Base-by-base conservation (phyloP, 2,888 invertebrate species). In the Cryptus viduatorius region DNA sequence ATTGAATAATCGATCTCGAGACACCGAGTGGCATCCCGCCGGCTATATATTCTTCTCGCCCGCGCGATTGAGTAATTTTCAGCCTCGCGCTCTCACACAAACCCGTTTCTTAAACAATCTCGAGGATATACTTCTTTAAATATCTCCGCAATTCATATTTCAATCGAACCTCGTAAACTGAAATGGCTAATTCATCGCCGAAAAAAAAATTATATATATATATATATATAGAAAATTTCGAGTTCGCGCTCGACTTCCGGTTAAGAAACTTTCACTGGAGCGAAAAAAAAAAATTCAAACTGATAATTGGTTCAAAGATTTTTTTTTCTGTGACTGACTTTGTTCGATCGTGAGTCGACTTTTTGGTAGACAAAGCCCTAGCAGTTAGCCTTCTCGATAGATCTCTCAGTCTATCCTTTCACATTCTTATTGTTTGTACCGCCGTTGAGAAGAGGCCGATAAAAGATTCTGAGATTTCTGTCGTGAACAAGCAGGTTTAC, bases 1-100 rank as follows among this genome's bases (percentile, higher is more conserved):
- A 73, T 73, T 73, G 73, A 73, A 73, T 73, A 73, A 73, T 59
- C 73, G 61, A 73, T 73, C 73, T 59, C 14, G 44, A 31, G 24
- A 56, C 56, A 56, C 10, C 56, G 59, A 59, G 61, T 59, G 59
- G 72, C 72, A 56, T 72, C 59, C 59, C 53, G 71, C 59, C 44
- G 72, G 44, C 73, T 42, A 29, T 42, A 29, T 73, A 44, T 59
- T 46, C 72, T 44, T 16, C 37, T 4, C 31, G 44, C 59, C n/a
- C 37, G 69, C 73, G 56, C 73, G 73, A 73, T 73, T 73, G 73
- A 73, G 73, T 61, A 73, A 73, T 59, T 56, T 56, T 19, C 56
- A 24, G 29, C 29, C 61, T 59, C 73, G 24, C 42, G 72, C 56
- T 56, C 50, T n/a, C 19, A n/a, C 73, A 10, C 59, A 46, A 73